A percentile compares a stretch with the other conserved stretches of the same genome.
Conservation (phyloP, 2,113 vertebrate genomes). For the Proterorhinus semilunaris region DNA sequence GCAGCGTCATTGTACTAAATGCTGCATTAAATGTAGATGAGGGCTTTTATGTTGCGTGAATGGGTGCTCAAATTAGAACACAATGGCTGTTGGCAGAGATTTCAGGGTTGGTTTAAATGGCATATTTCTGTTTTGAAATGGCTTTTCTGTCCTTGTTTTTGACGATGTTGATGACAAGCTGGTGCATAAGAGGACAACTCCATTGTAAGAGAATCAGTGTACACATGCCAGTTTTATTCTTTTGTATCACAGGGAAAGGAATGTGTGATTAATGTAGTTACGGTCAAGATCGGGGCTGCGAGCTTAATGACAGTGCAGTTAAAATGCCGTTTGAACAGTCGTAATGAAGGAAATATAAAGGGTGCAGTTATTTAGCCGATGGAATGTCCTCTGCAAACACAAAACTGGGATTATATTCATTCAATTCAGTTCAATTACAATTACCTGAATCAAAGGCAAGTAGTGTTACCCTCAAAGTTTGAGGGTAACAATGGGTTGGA, state of each 20-base stretch:
- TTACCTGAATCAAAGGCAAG: too few relatives aligned
- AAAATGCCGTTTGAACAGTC: too few relatives aligned
- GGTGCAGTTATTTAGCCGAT: too few relatives aligned
- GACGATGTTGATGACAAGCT: not conserved
- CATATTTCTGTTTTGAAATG: slow-evolving; percentile 9
- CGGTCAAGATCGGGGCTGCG: too few relatives aligned
- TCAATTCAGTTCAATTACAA: too few relatives aligned
- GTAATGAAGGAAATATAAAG: too few relatives aligned
- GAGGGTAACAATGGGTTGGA: too few relatives aligned
- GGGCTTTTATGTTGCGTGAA: slow-evolving; percentile 3
- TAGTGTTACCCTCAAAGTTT: too few relatives aligned
- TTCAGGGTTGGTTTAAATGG: slow-evolving; percentile 6
- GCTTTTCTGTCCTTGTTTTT: not conserved
- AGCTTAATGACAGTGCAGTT: too few relatives aligned
- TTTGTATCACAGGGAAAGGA: not conserved
- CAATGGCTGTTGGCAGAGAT: not conserved
- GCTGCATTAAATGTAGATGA: slow-evolving; percentile 18
- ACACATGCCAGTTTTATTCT: not conserved
- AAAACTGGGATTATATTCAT: too few relatives aligned
- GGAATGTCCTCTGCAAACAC: too few relatives aligned
- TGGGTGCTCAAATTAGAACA: slow-evolving; percentile 9
- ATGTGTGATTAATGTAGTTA: too few relatives aligned
- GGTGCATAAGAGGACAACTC: not conserved
- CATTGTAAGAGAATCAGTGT: not conserved
- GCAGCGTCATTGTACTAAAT: slow-evolving; percentile 14